Base-by-base conservation (phyloP, 2,113 vertebrate species). In the Poeciliopsis turrubarensis region DNA sequence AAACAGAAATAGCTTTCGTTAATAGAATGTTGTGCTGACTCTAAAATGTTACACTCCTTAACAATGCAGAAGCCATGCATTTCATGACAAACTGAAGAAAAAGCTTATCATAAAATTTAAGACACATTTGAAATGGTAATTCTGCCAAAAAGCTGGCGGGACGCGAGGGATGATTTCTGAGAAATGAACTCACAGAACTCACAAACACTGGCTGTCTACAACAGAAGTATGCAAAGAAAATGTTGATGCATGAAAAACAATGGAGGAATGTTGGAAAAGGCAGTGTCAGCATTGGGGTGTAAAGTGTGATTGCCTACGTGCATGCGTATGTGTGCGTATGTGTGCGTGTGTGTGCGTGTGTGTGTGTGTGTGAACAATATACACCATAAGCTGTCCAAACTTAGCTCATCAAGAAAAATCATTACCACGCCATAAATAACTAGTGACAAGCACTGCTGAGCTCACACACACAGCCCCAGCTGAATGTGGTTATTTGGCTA, bases 371-470 rank as follows among this genome's bases (percentile, higher is more conserved):
- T 77, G 71, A 83, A 82, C 27, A 32, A 69, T 89, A 80, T 82
- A 85, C 85, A 80, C 78, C 81, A 86, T 78, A 81, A 72, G 73
- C 85, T 80, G 78, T 72, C 75, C 77, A 84, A 79, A 86, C 78
- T 77, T 63, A 80, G 72, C 80, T 89, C 77, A 89, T 90, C 83
- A 86, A 86, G 68, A 87, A 79, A 84, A 89, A 83, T 84, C 79
- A 82, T 90, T 90, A 90, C 86, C 70, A 73, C 82, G 77, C 65
- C 87, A 88, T 93, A 92, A 93, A 92, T 93, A 90, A 91, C 70
- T 60, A 75, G 75, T 82, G 91, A 90, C 91, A 92, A 65, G 80
- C 60, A 66, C 73, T 87, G 87, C 87, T 88, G 85, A 90, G 82
- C 85, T 69, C 82, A 85, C 89, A 86, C 72, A 80, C 78, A 77